Evolutionary conservation across 2,797 vertebrate genomes (phyloP), one percentile per base, ranked within the genome.

Genomic region (Myiotriccus ornatus): DNA sequence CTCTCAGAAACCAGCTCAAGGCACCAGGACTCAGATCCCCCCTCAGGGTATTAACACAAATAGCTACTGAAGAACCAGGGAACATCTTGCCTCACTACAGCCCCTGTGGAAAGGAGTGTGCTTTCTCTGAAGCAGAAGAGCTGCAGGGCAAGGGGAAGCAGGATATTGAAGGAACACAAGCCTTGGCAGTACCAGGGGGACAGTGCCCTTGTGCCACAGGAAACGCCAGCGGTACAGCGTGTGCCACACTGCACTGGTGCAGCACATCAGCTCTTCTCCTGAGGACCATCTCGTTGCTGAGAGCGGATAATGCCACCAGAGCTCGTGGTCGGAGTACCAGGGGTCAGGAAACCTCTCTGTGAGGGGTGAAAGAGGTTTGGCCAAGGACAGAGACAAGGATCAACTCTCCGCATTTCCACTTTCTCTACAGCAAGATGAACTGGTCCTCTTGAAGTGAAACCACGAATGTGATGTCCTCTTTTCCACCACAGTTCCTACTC

Each of bases 101-200:
- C 35, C 47, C 90, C 23, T 21, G 9, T 1, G 6, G 90, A 89
- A 91, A 77, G 47, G 56, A 20, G 23, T 0, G 17, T 74, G 90
- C 69, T 87, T 87, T 84, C 77, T 73, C 75, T 89, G 82, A 96
- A 89, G 84, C 91, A 84, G 30, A 89, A 92, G 86, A 95, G 65
- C 83, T 79, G 39, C 1, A 59, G 55, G 81, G 80, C 49, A 87
- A 47, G 76, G 75, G 53, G 62, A 85, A 89, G 84, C 88, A 90
- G 79, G 77, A 50, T 39, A 34, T 1, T 13, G 60, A 67, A 74
- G 7, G 30, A 85, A 57, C 44, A n/a, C 1, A 15, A 52, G 53
- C 39, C 71, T 37, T 52, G 68, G 94, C 82, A 78, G 64, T 16
- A 39, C 32, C 78, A 92, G 52, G 63, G 73, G 65, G 84, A 64